Evolutionary conservation across 2,113 vertebrate species (phyloP).

Genomic region (Formicarius rufipectus): DNA sequence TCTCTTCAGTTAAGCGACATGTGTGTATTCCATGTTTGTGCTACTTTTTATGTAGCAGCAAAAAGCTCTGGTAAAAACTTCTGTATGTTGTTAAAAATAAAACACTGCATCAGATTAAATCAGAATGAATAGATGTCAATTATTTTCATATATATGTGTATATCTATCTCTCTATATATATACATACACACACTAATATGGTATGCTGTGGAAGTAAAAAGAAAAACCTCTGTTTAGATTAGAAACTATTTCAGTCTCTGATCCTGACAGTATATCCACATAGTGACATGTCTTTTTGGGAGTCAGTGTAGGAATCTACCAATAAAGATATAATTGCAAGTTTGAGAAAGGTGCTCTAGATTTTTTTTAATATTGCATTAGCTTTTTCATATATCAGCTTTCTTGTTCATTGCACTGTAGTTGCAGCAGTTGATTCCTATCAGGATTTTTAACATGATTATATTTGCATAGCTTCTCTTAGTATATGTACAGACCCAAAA

Average conservation of each 20-base stretch:
- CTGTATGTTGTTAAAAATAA: neutral
- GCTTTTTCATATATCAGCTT: neutral
- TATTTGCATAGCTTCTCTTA: neutral
- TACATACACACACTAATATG: neutral
- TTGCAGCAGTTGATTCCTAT: neutral
- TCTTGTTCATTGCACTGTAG: neutral
- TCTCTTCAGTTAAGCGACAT: constrained; percentile 2
- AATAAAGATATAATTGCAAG: neutral
- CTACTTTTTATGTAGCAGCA: neutral
- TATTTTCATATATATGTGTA: neutral
- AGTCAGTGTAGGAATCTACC: neutral
- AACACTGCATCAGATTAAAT: neutral
- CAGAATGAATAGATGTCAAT: neutral
- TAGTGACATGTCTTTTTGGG: neutral
- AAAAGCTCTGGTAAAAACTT: neutral
- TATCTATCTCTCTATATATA: neutral
- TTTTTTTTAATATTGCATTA: neutral
- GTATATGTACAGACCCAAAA: neutral
- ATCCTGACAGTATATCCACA: neutral
- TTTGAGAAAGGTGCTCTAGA: neutral
- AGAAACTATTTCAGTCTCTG: neutral
- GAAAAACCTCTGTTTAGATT: neutral
- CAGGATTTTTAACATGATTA: neutral
- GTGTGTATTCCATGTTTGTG: constrained; percentile 4
- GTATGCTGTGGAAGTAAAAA: neutral